phyloP scores from a whole-genome alignment of 2,888 invertebrate genomes.

The Alsophila aescularia region DNA sequence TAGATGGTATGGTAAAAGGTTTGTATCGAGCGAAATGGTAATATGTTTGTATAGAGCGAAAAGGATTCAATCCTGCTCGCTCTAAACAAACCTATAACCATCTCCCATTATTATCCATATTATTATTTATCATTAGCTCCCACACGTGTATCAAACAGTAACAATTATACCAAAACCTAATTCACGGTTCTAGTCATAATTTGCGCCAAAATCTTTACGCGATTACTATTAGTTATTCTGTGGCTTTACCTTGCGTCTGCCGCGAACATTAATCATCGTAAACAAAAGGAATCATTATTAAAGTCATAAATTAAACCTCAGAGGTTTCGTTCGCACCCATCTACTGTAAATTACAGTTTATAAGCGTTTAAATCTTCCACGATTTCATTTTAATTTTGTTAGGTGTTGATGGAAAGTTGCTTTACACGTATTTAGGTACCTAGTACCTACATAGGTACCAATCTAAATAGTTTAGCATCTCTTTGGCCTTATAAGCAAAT shows the following conservation, averaged over 20 bases:
- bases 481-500: too few relatives aligned
- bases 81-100: too few relatives aligned
- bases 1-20: too few relatives aligned
- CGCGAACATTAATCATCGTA: constrained; percentile 33
- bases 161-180: constrained; percentile 22
- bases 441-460: too few relatives aligned
- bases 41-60: too few relatives aligned
- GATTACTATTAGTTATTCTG: too few relatives aligned
- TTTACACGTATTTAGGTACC: neutral
- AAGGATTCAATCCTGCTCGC: too few relatives aligned
- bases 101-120: too few relatives aligned
- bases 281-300: constrained; percentile 39
- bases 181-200: constrained; percentile 19
- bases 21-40: too few relatives aligned
- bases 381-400: constrained; percentile 12
- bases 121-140: neutral
- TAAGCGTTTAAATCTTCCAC: constrained; percentile 8
- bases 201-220: constrained; percentile 25
- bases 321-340: constrained; percentile 29
- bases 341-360: constrained; percentile 13
- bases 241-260: constrained; percentile 18
- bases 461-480: too few relatives aligned
- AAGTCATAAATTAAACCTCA: constrained; percentile 36
- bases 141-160: constrained; percentile 5
- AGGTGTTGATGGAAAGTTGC: constrained; percentile 1